phyloP scores from a whole-genome alignment of 2,113 vertebrate genomes.

The Anolis carolinensis region DNA sequence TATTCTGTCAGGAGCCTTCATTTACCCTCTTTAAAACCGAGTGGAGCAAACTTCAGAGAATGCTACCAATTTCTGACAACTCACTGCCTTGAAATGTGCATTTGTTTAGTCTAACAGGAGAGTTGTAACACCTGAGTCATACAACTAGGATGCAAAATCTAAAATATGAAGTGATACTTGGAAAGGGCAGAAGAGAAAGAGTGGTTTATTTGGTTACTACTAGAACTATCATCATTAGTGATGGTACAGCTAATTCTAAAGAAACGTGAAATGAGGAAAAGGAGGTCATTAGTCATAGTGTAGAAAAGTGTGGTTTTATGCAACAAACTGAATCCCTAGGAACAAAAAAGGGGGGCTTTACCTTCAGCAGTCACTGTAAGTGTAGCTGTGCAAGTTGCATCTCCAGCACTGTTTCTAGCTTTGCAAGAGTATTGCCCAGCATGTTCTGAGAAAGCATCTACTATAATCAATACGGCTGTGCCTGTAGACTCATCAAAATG shows the following conservation, averaged over 20 bases:
- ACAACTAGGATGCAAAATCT: conserved; percentile 4
- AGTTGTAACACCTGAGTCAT: background rate
- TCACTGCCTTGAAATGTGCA: conserved; percentile 27
- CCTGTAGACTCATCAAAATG: conserved; percentile 89
- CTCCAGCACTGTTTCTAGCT: conserved; percentile 86
- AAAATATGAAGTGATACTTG: background rate
- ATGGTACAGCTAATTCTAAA: conserved; percentile 38
- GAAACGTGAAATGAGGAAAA: conserved; percentile 49
- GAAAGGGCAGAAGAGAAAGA: conserved; percentile 38
- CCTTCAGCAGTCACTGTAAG: conserved; percentile 84
- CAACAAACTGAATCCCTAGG: conserved; percentile 70
- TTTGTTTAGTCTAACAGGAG: conserved; percentile 13
- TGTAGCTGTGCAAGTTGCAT: conserved; percentile 79
- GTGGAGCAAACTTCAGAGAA: conserved; percentile 47
- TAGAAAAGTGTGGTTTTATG: conserved; percentile 42
- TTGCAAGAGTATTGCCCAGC: conserved; percentile 90
- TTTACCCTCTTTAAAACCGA: background rate
- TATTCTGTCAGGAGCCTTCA: background rate
- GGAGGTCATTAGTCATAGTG: conserved; percentile 71
- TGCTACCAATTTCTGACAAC: conserved; percentile 17
- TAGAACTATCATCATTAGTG: conserved; percentile 63
- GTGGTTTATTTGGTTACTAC: conserved; percentile 49
- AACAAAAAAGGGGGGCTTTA: conserved; percentile 75
- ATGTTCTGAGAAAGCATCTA: conserved; percentile 91
- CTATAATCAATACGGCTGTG: conserved; percentile 90